Percentiles rank a stretch among this genome's conserved stretches.
These are phyloP conservation scores for Gonioctena quinquepunctata DNA, from an alignment of 1,140 invertebrate species.

Conservation along the genomic window DNA sequence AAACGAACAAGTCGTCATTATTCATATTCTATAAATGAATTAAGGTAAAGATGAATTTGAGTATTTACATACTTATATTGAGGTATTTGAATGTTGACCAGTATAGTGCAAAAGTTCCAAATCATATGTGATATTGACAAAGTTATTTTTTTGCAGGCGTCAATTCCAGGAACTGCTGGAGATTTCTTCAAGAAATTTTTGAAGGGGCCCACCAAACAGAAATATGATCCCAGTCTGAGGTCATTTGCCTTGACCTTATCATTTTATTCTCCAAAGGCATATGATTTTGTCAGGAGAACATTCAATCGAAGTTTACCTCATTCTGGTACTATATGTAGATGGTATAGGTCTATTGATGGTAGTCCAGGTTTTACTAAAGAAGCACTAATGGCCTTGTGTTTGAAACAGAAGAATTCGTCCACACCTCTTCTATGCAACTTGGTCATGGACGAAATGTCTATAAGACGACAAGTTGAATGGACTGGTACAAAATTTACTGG, in stretches of 20 bases:
- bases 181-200: conserved; percentile 11
- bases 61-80: neutral
- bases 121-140: too few relatives aligned
- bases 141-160: conserved; percentile 11
- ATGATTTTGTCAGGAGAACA: conserved; percentile 52
- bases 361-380: conserved; percentile 52
- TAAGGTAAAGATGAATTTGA: neutral
- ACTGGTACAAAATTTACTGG: conserved; percentile 35
- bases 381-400: conserved; percentile 45
- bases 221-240: conserved; percentile 23
- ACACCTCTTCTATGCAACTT: conserved; percentile 30
- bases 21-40: neutral
- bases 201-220: conserved; percentile 12
- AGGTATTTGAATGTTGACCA: neutral
- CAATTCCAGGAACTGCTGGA: neutral
- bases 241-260: conserved; percentile 50
- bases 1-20: too few relatives aligned
- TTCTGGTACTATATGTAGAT: conserved; percentile 48
- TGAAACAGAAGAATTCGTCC: conserved; percentile 21
- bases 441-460: conserved; percentile 38
- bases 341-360: conserved; percentile 51
- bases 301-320: conserved; percentile 54
- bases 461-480: conserved; percentile 29
- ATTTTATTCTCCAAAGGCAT: conserved; percentile 53
- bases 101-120: neutral